phyloP scores from a whole-genome alignment of 2,797 vertebrate species.

The Sebastes miniatus region DNA sequence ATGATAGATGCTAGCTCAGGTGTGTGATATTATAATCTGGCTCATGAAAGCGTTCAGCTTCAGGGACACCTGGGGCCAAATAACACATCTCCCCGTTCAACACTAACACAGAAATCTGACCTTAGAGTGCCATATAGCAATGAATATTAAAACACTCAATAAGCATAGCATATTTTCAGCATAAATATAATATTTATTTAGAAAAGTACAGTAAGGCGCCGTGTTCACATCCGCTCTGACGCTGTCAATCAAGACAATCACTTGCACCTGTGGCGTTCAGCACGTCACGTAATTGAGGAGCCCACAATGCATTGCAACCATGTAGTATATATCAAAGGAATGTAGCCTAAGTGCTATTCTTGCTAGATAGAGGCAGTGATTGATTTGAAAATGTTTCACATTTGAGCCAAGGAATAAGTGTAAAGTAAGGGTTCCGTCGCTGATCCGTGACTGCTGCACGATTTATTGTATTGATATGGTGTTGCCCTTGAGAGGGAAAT shows the following conservation, averaged over 20 bases:
- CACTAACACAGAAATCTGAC: conserved; percentile 29
- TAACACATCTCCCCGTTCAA: conserved; percentile 20
- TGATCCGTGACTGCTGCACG: conserved; percentile 28
- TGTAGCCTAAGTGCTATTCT: neutral
- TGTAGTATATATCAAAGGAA: neutral
- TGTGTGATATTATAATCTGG: conserved; percentile 31
- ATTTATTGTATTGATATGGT: conserved; percentile 63
- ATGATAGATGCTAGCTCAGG: neutral
- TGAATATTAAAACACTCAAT: conserved; percentile 19
- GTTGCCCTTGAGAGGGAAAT: conserved; percentile 48
- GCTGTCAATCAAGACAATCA: neutral
- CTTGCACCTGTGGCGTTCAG: conserved; percentile 5
- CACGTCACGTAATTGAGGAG: neutral
- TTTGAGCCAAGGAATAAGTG: conserved; percentile 24
- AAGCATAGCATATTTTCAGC: neutral
- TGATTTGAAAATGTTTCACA: conserved; percentile 21
- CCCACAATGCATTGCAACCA: neutral
- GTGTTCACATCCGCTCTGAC: neutral
- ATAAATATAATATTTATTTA: neutral
- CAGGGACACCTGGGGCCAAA: conserved; percentile 39
- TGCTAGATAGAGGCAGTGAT: neutral
- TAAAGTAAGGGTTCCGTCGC: conserved; percentile 17
- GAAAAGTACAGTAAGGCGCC: neutral
- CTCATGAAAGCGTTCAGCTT: conserved; percentile 40
- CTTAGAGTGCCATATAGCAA: neutral